Conservation (phyloP, 2,888 invertebrate species). For the Poecilus cupreus region DNA sequence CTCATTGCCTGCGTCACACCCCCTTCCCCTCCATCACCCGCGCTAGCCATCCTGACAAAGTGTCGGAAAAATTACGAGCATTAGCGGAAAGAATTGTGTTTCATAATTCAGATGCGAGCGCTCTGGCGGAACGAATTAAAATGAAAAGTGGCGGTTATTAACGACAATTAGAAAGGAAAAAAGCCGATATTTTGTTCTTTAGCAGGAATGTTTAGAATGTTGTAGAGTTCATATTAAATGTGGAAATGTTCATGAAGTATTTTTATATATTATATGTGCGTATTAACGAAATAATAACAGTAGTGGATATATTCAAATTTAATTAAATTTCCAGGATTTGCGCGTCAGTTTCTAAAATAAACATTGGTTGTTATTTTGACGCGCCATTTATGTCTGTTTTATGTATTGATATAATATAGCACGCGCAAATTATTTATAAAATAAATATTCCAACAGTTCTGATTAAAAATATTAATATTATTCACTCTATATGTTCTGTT, state of each 20-base stretch:
- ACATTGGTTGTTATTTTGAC: neutral
- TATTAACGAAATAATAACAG: neutral
- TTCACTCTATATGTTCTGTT: too few relatives aligned
- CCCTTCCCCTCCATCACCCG: neutral
- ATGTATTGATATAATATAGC: neutral
- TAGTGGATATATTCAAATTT: neutral
- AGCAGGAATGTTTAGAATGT: neutral
- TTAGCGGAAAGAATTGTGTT: conserved; percentile 47
- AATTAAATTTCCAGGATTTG: neutral
- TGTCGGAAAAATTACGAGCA: conserved; percentile 47
- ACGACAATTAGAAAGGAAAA: conserved; percentile 46
- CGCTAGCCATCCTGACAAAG: conserved; percentile 1
- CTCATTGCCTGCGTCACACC: neutral
- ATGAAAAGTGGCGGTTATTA: conserved; percentile 49
- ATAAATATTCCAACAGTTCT: too few relatives aligned
- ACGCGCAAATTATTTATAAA: too few relatives aligned
- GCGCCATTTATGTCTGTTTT: too few relatives aligned
- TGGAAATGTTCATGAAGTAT: neutral
- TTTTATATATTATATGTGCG: neutral
- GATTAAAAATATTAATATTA: too few relatives aligned
- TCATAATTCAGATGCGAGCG: conserved; percentile 44
- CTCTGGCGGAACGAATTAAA: conserved; percentile 35
- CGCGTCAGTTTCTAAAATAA: neutral
- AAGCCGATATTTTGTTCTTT: conserved; percentile 41
- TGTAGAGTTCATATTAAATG: too few relatives aligned